These are phyloP conservation scores for Hermodice carunculata DNA, from an alignment of 2,888 invertebrate species.

Conservation along the genomic window DNA sequence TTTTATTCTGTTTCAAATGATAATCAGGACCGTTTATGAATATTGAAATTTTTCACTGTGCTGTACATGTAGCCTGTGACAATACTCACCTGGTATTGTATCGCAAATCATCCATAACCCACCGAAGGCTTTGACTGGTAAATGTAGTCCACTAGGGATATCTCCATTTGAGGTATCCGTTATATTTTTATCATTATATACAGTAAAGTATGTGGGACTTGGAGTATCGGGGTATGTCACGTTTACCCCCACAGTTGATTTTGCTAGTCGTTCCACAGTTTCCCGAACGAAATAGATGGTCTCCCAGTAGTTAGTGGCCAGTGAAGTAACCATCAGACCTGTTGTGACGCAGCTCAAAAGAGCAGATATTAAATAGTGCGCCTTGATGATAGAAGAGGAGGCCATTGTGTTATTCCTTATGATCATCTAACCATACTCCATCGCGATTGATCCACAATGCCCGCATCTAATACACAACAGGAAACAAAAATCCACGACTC, in stretches of 20 bases:
- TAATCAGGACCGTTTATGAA: too few species aligned
- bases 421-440: too few species aligned
- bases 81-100: slow-evolving; percentile 18
- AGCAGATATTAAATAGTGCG: neutral
- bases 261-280: neutral
- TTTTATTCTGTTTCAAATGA: too few species aligned
- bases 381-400: too few species aligned
- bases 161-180: too few species aligned
- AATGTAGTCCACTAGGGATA: slow-evolving; percentile 3
- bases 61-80: too few species aligned
- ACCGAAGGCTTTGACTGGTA: slow-evolving; percentile 8
- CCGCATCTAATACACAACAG: too few species aligned
- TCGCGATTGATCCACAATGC: too few species aligned
- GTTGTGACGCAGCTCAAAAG: slow-evolving; percentile 1
- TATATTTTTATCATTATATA: too few species aligned
- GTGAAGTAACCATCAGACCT: slow-evolving; percentile 7
- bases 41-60: too few species aligned
- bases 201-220: neutral
- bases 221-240: neutral
- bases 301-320: slow-evolving; percentile 16
- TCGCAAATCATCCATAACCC: slow-evolving; percentile 19
- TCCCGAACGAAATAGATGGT: slow-evolving; percentile 5
- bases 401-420: too few species aligned
- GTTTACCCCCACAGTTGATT: neutral
- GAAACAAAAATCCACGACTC: too few species aligned